Evolutionary conservation across 2,888 invertebrate species (phyloP).

Genomic region (Epiblema foenella): DNA sequence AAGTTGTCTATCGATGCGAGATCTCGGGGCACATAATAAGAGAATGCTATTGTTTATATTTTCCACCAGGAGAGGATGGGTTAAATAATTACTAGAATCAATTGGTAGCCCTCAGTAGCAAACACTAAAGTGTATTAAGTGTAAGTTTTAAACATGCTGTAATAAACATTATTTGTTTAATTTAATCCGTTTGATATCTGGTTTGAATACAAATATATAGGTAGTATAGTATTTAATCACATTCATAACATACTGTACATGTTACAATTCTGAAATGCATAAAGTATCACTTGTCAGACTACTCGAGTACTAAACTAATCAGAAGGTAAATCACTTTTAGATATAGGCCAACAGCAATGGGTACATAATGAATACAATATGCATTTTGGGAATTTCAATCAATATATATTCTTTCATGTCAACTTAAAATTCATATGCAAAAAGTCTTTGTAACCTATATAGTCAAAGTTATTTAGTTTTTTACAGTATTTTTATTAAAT

Average conservation of each 20-base stretch:
- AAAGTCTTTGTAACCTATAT: background rate
- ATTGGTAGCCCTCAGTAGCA: background rate
- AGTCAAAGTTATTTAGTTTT: conserved; percentile 32
- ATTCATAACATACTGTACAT: background rate
- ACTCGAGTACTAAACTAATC: too few species aligned
- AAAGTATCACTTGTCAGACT: too few species aligned
- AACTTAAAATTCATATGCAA: background rate
- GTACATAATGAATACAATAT: too few species aligned
- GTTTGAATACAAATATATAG: background rate
- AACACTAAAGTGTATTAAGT: too few species aligned
- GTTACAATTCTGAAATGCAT: background rate
- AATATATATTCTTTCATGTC: background rate
- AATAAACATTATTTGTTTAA: background rate
- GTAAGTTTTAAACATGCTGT: too few species aligned
- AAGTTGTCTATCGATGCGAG: too few species aligned
- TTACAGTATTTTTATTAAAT: conserved; percentile 36
- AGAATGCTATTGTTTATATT: too few species aligned
- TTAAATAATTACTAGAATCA: background rate
- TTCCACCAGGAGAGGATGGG: too few species aligned
- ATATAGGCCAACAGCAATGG: too few species aligned
- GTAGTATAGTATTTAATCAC: background rate
- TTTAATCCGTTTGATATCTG: background rate
- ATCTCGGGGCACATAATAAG: too few species aligned
- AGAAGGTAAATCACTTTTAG: too few species aligned
- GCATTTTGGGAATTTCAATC: too few species aligned